Base-by-base conservation (phyloP, 2,113 vertebrate genomes). In the Camelus bactrianus region DNA sequence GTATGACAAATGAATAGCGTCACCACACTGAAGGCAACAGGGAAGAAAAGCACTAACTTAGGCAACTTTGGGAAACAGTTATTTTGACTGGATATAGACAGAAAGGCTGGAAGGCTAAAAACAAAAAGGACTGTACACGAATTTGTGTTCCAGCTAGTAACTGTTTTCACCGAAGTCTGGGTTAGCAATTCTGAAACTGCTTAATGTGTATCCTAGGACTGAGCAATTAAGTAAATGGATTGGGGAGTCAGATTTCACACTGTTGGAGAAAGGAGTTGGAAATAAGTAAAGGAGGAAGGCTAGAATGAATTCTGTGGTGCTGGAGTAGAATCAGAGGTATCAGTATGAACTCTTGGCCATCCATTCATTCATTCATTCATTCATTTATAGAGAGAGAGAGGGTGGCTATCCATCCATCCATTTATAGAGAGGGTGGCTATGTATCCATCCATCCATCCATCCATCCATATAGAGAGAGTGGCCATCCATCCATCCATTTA, bases 151-250 rank as follows among this genome's bases (percentile, higher is more conserved):
- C 42, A 24, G 60, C 11, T 17, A 50, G 50, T 50, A 8, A 69
- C 32, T 82, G 48, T 72, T 75, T 13, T 17, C 67, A 58, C 67
- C 56, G 58, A 22, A 0, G 17, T 35, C 12, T 8, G 60, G 54
- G 22, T 35, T 54, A 62, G 28, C 77, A 56, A 9, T 9, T 76
- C 69, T 30, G 58, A 70, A n/a, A 38, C 67, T 65, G 35, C 76
- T 26, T n/a, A 17, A 13, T 22, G 67, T 16, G 0, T 28, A 4
- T 3, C 5, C 35, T 15, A 14, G 3, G 35, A 65, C 2, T 13
- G 62, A 77, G 50, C 35, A 35, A 28, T 26, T 28, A 6, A 46
- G 28, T 6, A 17, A 5, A 35, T 28, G 8, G 9, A 9, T 26
- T 8, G 30, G 20, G 60, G 82, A 46, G 35, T 16, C 60, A 12